Conservation (phyloP, 1,140 invertebrate species). For the Atta texana region DNA sequence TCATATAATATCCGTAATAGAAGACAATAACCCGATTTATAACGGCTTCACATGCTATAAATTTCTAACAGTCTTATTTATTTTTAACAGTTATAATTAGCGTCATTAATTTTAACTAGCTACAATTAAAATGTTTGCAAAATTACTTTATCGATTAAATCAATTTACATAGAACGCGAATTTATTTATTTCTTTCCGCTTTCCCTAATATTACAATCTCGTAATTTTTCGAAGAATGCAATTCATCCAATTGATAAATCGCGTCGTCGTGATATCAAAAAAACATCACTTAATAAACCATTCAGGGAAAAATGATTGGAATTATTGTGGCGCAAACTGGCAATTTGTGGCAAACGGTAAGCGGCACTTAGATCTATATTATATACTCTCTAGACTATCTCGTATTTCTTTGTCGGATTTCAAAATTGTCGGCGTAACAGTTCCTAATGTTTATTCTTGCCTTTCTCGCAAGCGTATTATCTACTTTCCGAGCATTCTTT, state of each 20-base stretch:
- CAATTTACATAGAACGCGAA: not conserved
- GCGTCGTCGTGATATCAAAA: not conserved
- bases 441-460: slow-evolving; percentile 45
- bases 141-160: not conserved
- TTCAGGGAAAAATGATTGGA: slow-evolving; percentile 18
- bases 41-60: not conserved
- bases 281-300: slow-evolving; percentile 17
- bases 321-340: slow-evolving; percentile 44
- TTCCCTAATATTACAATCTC: not conserved
- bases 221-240: not conserved
- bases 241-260: not conserved
- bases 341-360: slow-evolving; percentile 36
- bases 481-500: slow-evolving; percentile 27
- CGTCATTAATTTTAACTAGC: not conserved
- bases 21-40: not conserved
- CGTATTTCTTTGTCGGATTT: slow-evolving; percentile 29
- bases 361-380: not conserved
- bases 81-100: not conserved
- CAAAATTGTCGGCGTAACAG: slow-evolving; percentile 45
- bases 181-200: not conserved
- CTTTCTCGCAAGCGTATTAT: slow-evolving; percentile 55
- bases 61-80: not conserved
- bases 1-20: not conserved
- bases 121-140: not conserved
- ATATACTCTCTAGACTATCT: not conserved